Base-by-base conservation (phyloP, 2,113 vertebrate genomes). In the Oncorhynchus clarkii region DNA sequence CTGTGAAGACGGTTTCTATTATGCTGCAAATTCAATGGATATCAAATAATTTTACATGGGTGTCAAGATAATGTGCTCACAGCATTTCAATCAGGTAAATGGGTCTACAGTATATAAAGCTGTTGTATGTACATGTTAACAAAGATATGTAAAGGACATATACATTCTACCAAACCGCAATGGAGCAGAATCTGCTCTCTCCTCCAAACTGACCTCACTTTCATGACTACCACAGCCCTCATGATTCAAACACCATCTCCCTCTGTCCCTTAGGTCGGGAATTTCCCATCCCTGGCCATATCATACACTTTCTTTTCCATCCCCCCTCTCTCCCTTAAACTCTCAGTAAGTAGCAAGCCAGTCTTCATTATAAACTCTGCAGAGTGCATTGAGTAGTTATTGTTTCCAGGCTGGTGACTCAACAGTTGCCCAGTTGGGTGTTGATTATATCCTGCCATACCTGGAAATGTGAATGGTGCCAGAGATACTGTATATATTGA, bases 391-490 rank as follows among this genome's bases (percentile, higher is more conserved):
- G 24, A 31, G 64, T 51, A 76, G 62, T 74, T 76, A 62, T 45
- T 69, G 45, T 62, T 2, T n/a, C n/a, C 59, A 24, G 26, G 24
- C 57, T 9, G 9, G 39, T 20, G 18, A n/a, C 22, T 45, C 39
- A 45, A 45, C 39, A 45, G 39, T 9, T 45, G 39, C 9, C 39
- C 39, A 18, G 5, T 11, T 27, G 9, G 2, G 6, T 27, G 9
- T 24, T 72, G 27, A 81, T 75, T 76, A 71, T 60, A 80, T 24
- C 12, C 1, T 65, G 20, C 16, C 16, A 18, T 54, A 54, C 16
- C 14, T 54, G 51, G 4, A 54, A 54, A 54, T 54, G 14, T 54
- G 51, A 54, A 54, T 54, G 2, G 8, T n/a, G 27, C 70, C 2
- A 4, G 12, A 45, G 9, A 45, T 45, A 45, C 8, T 45, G 39